These are phyloP conservation scores for Hemicordylus capensis DNA, from an alignment of 2,113 vertebrate genomes.

Conservation along the genomic window DNA sequence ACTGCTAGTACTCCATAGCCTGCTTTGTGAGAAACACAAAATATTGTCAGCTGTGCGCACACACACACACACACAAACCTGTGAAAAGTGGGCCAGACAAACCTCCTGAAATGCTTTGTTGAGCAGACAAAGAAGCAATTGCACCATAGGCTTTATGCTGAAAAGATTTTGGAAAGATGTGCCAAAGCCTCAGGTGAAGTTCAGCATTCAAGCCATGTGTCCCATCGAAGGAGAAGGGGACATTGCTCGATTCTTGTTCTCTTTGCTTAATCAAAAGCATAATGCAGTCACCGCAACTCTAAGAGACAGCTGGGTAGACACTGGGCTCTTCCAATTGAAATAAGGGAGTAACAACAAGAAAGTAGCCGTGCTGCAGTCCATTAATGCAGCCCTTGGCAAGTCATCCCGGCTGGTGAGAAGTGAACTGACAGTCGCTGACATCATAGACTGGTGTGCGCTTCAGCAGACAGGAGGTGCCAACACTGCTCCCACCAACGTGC, in stretches of 20 bases:
- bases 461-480: slow-evolving; percentile 63
- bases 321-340: slow-evolving; percentile 86
- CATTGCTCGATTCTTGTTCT: slow-evolving; percentile 92
- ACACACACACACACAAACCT: slow-evolving; percentile 91
- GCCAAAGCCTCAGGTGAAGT: slow-evolving; percentile 95
- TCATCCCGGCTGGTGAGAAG: slow-evolving; percentile 85
- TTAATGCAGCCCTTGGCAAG: slow-evolving; percentile 84
- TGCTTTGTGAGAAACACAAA: slow-evolving; percentile 87
- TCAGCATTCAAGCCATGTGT: slow-evolving; percentile 92
- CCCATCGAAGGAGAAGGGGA: slow-evolving; percentile 95
- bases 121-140: slow-evolving; percentile 80
- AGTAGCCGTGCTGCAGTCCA: slow-evolving; percentile 80
- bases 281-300: slow-evolving; percentile 80
- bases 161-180: slow-evolving; percentile 99
- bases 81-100: slow-evolving; percentile 80
- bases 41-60: slow-evolving; percentile 90
- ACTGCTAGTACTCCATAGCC: slow-evolving; percentile 87
- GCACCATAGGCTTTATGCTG: slow-evolving; percentile 94
- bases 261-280: slow-evolving; percentile 84
- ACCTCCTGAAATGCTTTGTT: slow-evolving; percentile 90
- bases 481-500: slow-evolving; percentile 79
- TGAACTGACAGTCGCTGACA: slow-evolving; percentile 87
- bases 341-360: slow-evolving; percentile 87
- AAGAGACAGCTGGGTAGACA: slow-evolving; percentile 94
- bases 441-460: slow-evolving; percentile 85